Conservation (phyloP, 2,797 vertebrate genomes). For the Paguma larvata region DNA sequence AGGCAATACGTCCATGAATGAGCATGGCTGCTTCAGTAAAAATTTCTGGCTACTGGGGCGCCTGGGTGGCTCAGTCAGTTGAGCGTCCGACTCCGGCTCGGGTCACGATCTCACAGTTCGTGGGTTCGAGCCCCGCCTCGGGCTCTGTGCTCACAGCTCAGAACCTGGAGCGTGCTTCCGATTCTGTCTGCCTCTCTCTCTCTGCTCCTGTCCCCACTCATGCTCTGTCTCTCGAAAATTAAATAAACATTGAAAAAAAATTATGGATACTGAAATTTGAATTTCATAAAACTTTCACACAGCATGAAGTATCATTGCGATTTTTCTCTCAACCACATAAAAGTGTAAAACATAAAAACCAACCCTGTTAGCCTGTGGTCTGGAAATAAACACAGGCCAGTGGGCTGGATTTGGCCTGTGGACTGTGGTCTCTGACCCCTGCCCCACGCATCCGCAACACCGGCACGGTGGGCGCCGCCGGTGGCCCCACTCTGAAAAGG, state of each 20-base stretch:
- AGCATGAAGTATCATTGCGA: neutral
- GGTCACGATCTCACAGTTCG: too few relatives aligned
- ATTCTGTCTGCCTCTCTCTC: too few relatives aligned
- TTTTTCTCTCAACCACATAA: neutral
- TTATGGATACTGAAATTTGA: neutral
- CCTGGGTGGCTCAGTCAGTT: too few relatives aligned
- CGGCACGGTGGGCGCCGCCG: fast-evolving
- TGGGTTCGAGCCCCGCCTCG: too few relatives aligned
- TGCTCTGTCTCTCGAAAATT: too few relatives aligned
- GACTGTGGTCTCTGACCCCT: neutral
- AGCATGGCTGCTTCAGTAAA: neutral
- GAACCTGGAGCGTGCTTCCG: too few relatives aligned
- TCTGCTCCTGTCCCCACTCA: too few relatives aligned
- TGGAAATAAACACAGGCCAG: neutral
- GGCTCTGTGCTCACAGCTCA: too few relatives aligned
- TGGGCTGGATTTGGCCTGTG: neutral
- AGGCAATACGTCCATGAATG: fast-evolving
- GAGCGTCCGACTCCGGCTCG: too few relatives aligned
- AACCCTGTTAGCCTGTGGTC: neutral
- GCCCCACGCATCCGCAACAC: fast-evolving
- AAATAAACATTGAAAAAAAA: too few relatives aligned
- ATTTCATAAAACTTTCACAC: neutral
- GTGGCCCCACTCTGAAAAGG: neutral
- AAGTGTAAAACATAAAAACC: neutral
- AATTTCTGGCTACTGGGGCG: neutral